Evolutionary conservation across 1,140 invertebrate species (phyloP).

Genomic region (Scaptomyza montana): DNA sequence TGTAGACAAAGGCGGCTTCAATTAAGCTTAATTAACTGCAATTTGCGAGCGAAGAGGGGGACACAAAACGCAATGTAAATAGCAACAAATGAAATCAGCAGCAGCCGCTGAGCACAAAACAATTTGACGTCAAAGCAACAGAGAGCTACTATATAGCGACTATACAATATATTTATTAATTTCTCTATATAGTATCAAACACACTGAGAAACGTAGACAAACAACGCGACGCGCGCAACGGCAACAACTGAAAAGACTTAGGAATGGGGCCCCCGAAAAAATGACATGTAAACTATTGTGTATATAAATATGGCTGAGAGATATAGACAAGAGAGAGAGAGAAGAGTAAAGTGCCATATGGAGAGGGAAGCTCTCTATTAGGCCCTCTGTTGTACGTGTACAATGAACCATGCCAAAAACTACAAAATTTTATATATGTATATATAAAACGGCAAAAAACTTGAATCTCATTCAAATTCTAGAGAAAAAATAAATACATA

Average conservation of each 20-base stretch:
- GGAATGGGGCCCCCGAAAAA: slow-evolving; percentile 50
- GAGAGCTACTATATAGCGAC: slow-evolving; percentile 14
- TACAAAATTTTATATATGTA: slow-evolving; percentile 22
- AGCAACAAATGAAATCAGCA: slow-evolving; percentile 29
- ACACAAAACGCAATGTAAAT: background rate
- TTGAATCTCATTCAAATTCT: slow-evolving; percentile 74
- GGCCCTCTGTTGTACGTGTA: slow-evolving; percentile 56
- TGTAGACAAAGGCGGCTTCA: slow-evolving; percentile 58
- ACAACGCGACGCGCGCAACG: slow-evolving; percentile 61
- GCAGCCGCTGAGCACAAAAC: slow-evolving; percentile 25
- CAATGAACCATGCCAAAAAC: slow-evolving; percentile 74
- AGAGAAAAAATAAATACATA: slow-evolving; percentile 39
- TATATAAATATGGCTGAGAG: slow-evolving; percentile 12
- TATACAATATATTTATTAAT: slow-evolving; percentile 30
- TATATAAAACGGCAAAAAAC: slow-evolving; percentile 33
- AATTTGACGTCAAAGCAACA: slow-evolving; percentile 18
- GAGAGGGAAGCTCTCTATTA: slow-evolving; percentile 33
- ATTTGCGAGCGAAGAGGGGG: slow-evolving; percentile 42
- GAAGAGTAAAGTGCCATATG: slow-evolving; percentile 32
- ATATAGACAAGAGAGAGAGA: slow-evolving; percentile 34
- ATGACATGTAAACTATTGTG: slow-evolving; percentile 39
- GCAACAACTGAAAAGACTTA: slow-evolving; percentile 63
- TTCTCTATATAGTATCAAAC: slow-evolving; percentile 25
- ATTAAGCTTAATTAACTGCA: slow-evolving; percentile 76
- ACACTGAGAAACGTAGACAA: slow-evolving; percentile 33